Conservation (phyloP, 2,888 invertebrate species). For the Drosophila flavopinicola region DNA sequence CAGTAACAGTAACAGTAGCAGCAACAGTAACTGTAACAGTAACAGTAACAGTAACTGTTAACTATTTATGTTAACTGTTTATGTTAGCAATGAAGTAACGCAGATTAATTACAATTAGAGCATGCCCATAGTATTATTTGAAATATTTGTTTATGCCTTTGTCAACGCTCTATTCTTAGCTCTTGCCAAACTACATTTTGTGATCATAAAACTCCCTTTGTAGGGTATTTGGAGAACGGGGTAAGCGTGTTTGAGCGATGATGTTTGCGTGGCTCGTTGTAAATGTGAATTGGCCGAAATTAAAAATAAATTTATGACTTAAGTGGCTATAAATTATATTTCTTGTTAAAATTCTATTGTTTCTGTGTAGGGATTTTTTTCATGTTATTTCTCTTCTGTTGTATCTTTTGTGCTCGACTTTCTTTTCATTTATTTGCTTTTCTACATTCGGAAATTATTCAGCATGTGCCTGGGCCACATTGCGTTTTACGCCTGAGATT, state of each 20-base stretch:
- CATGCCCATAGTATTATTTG: no score
- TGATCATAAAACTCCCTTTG: not conserved
- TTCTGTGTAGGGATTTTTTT: constrained; percentile 57
- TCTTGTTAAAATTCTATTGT: constrained; percentile 81
- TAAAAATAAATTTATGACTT: constrained; percentile 83
- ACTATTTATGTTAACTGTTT: no score
- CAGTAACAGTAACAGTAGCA: no score
- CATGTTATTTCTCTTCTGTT: constrained; percentile 31
- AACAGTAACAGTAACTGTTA: no score
- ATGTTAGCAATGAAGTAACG: no score
- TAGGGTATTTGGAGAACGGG: constrained; percentile 31
- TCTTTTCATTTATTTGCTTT: constrained; percentile 60
- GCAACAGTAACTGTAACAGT: no score
- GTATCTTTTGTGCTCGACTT: constrained; percentile 53
- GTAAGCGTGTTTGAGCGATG: constrained; percentile 36
- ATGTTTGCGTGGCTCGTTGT: constrained; percentile 59
- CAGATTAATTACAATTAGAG: no score
- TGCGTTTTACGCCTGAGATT: constrained; percentile 50
- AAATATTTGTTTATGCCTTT: not conserved
- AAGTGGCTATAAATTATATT: constrained; percentile 82
- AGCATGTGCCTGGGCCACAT: constrained; percentile 28
- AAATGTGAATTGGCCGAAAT: constrained; percentile 80
- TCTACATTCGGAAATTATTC: constrained; percentile 52
- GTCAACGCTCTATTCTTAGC: not conserved
- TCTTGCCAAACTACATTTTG: not conserved